Evolutionary conservation across 1,140 invertebrate species (phyloP).

Genomic region (Philotrypesis tridentata): DNA sequence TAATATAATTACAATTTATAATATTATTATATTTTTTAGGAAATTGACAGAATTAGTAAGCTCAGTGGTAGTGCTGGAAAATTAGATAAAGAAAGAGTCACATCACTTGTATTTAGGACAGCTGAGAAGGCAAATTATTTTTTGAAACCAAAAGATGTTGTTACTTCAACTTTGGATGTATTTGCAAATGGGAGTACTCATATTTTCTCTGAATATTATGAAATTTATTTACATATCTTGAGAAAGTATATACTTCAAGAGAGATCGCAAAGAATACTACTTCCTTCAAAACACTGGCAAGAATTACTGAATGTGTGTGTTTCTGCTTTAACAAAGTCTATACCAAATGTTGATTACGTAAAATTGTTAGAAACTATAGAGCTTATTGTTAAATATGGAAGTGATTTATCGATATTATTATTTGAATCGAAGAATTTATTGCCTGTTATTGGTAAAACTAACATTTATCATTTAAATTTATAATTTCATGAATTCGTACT

Average conservation of each 20-base stretch:
- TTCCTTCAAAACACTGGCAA: conserved; percentile 57
- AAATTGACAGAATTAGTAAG: conserved; percentile 52
- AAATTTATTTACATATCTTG: conserved; percentile 59
- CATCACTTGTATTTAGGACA: conserved; percentile 53
- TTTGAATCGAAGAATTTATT: conserved; percentile 53
- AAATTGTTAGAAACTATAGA: conserved; percentile 54
- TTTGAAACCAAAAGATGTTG: conserved; percentile 54
- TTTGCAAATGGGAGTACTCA: conserved; percentile 34
- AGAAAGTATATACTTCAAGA: conserved; percentile 56
- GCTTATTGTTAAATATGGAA: conserved; percentile 58
- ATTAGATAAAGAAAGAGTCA: conserved; percentile 49
- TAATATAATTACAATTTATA: conserved; percentile 4
- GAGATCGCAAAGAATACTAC: conserved; percentile 53
- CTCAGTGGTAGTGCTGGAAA: conserved; percentile 45
- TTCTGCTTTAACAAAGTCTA: conserved; percentile 52
- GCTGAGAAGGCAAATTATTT: conserved; percentile 39
- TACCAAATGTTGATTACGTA: conserved; percentile 48
- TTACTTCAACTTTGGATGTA: conserved; percentile 55
- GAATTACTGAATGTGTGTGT: conserved; percentile 56
- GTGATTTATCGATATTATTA: conserved; percentile 56
- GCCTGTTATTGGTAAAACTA: conserved; percentile 57
- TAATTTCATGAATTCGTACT: conserved; percentile 11
- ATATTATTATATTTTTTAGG: conserved; percentile 46
- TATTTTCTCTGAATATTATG: conserved; percentile 55
- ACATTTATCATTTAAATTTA: conserved; percentile 8